These are phyloP conservation scores for Polypedilum pembai DNA, from an alignment of 1,140 invertebrate species.

Conservation along the genomic window DNA sequence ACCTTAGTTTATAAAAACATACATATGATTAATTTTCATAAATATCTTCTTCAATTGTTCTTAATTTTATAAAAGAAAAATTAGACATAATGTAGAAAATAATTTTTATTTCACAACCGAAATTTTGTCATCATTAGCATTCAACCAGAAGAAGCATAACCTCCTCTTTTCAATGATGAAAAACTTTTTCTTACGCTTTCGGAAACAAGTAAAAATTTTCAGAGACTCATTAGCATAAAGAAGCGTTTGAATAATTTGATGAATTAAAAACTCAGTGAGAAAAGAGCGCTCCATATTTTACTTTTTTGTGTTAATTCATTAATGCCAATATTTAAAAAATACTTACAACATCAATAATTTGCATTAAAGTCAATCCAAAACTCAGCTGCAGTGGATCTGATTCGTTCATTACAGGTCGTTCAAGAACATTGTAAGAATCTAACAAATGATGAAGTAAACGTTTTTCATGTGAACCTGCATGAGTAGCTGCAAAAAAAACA, in stretches of 20 bases:
- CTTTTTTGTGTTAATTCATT: not conserved
- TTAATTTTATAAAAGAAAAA: no score
- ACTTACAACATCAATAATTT: slow-evolving; percentile 97
- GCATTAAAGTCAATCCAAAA: slow-evolving; percentile 92
- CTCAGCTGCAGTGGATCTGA: slow-evolving; percentile 82
- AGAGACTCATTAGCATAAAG: not conserved
- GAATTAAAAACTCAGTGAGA: not conserved
- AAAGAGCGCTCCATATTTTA: not conserved
- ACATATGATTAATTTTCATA: no score
- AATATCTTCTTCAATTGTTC: no score
- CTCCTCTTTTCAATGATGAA: not conserved
- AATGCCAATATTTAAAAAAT: not conserved
- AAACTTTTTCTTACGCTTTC: not conserved
- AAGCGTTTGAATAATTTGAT: not conserved
- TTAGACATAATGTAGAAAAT: no score
- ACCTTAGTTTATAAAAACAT: no score
- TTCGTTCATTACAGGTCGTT: slow-evolving; percentile 90
- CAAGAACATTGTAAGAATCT: slow-evolving; percentile 86
- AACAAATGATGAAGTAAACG: slow-evolving; percentile 78
- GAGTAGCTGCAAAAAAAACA: slow-evolving; percentile 50
- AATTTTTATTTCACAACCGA: not conserved
- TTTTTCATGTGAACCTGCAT: slow-evolving; percentile 79
- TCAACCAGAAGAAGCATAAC: not conserved
- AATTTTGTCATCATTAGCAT: not conserved
- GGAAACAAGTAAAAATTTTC: not conserved